Evolutionary conservation across 2,797 vertebrate species (phyloP).

Genomic region (Xerus rutilus): DNA sequence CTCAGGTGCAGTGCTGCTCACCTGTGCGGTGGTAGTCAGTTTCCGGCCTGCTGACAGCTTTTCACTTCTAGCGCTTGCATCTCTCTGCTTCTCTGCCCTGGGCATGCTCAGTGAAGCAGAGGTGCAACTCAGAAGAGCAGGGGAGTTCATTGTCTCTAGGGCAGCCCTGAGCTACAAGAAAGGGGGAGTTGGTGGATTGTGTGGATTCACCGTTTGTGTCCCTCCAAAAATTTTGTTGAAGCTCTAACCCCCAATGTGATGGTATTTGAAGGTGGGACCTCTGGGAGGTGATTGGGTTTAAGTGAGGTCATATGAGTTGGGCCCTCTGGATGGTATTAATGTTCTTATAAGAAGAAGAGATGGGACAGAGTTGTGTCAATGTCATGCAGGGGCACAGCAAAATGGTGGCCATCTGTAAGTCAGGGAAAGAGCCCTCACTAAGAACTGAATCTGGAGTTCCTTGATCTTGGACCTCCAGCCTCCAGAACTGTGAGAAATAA

Average conservation of each 20-base stretch:
- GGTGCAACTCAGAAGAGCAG: background rate
- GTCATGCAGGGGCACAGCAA: background rate
- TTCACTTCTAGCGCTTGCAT: background rate
- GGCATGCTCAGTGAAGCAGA: background rate
- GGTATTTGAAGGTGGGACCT: background rate
- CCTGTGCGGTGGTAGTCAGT: background rate
- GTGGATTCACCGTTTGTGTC: background rate
- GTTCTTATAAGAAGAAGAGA: background rate
- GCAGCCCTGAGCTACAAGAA: background rate
- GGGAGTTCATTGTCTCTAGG: background rate
- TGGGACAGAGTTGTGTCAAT: background rate
- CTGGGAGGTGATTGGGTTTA: slow-evolving; percentile 21
- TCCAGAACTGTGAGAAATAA: slow-evolving; percentile 1
- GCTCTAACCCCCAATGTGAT: background rate
- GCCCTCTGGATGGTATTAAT: background rate
- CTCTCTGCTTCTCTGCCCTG: slow-evolving; percentile 28
- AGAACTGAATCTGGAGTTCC: background rate
- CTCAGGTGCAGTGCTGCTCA: background rate
- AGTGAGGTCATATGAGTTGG: background rate
- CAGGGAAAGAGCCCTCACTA: background rate
- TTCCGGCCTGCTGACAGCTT: background rate
- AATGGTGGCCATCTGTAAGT: background rate
- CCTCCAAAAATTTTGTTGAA: background rate
- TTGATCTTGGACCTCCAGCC: background rate
- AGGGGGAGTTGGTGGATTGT: background rate